Conservation (phyloP, 2,797 vertebrate species). For the Sparus aurata region DNA sequence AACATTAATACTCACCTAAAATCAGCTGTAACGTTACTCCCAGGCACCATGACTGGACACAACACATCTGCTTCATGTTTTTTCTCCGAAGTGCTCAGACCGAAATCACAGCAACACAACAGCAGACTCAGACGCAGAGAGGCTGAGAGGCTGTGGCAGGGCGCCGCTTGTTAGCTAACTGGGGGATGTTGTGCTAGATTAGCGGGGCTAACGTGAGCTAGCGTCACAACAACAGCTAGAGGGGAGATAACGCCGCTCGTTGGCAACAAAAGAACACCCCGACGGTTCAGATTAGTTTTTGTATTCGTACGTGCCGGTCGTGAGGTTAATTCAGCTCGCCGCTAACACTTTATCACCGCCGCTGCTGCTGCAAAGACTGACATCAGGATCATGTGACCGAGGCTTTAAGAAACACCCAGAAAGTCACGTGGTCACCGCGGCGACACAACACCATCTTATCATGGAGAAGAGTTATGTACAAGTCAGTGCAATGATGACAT, state of each 20-base stretch:
- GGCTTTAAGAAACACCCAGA: constrained; percentile 63
- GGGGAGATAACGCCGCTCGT: neutral
- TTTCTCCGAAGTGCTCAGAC: constrained; percentile 30
- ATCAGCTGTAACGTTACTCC: constrained; percentile 66
- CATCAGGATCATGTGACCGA: constrained; percentile 69
- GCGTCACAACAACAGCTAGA: neutral
- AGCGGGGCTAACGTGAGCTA: constrained; percentile 57
- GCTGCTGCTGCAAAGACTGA: constrained; percentile 27
- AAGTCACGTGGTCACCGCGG: constrained; percentile 67
- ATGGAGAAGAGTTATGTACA: too few relatives aligned
- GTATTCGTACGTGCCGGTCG: too few relatives aligned
- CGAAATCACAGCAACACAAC: constrained; percentile 49
- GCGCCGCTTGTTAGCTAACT: constrained; percentile 15
- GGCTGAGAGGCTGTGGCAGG: neutral
- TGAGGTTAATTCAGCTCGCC: neutral
- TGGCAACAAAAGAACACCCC: rapidly evolving
- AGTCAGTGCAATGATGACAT: too few relatives aligned
- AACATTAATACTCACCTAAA: constrained; percentile 70
- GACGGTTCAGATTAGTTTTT: neutral
- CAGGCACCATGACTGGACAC: constrained; percentile 54
- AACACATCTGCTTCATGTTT: constrained; percentile 75
- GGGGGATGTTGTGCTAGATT: constrained; percentile 41
- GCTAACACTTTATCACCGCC: constrained; percentile 13
- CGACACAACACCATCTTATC: too few relatives aligned
- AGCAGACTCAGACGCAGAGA: constrained; percentile 12